Evolutionary conservation across 2,797 vertebrate species (phyloP).

Genomic region (Pogoniulus pusillus): DNA sequence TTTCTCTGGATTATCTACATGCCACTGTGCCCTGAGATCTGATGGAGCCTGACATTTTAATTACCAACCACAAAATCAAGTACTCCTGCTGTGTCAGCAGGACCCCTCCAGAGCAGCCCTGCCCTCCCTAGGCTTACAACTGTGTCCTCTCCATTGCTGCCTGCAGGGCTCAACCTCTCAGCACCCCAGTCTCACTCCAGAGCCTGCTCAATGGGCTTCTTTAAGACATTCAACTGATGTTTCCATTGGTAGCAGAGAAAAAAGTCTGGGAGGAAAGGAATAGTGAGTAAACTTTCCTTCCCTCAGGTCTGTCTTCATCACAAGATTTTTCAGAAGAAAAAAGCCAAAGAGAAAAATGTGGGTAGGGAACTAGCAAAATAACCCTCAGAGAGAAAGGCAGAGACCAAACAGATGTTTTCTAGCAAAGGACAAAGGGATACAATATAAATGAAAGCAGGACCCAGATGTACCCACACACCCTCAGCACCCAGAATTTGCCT

Average conservation of each 20-base stretch:
- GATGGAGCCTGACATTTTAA: not conserved
- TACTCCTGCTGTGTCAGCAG: not conserved
- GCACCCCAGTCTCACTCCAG: not conserved
- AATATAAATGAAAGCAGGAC: not conserved
- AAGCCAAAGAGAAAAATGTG: not conserved
- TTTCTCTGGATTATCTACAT: not conserved
- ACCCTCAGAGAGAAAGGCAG: not conserved
- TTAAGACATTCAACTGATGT: not conserved
- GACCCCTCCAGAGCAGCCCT: not conserved
- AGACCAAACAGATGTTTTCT: not conserved
- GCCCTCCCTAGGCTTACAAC: not conserved
- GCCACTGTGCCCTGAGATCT: not conserved
- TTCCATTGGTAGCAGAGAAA: not conserved
- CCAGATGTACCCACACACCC: not conserved
- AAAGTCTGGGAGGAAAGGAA: not conserved
- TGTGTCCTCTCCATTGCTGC: not conserved
- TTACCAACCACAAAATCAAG: not conserved
- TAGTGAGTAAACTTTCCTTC: not conserved
- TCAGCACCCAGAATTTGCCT: not conserved
- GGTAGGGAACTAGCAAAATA: not conserved
- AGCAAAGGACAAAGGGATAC: not conserved
- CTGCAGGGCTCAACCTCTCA: not conserved
- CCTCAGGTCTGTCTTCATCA: not conserved
- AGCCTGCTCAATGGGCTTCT: not conserved
- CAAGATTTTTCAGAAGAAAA: not conserved